These are phyloP conservation scores for Leucania comma DNA, from an alignment of 2,888 invertebrate species.

Conservation along the genomic window DNA sequence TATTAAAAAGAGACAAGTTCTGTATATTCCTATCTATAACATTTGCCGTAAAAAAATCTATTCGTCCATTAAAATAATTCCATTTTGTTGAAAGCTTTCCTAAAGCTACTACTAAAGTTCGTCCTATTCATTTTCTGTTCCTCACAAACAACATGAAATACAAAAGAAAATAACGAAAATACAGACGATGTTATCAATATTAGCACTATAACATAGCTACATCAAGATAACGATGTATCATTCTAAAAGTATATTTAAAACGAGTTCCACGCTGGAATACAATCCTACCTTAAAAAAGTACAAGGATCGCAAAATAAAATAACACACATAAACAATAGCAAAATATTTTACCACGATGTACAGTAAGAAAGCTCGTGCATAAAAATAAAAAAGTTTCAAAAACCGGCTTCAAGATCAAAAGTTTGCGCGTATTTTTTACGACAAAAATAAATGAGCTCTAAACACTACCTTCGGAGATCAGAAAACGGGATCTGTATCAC, in stretches of 20 bases:
- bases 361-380: conserved; percentile 71
- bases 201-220: not conserved
- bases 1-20: not conserved
- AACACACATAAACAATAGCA: conserved; percentile 51
- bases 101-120: not conserved
- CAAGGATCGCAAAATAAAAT: conserved; percentile 1
- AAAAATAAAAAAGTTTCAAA: conserved; percentile 68
- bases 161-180: not conserved
- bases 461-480: conserved; percentile 80
- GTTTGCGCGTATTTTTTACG: conserved; percentile 41
- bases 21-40: no score
- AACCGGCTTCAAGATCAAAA: conserved; percentile 66
- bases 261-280: not conserved
- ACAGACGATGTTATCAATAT: not conserved
- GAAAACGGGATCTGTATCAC: conserved; percentile 77
- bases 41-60: no score
- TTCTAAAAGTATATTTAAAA: not conserved
- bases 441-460: conserved; percentile 48
- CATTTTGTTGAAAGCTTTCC: not conserved
- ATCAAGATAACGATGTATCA: not conserved
- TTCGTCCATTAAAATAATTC: not conserved
- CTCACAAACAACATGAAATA: not conserved
- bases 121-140: not conserved
- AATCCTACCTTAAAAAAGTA: not conserved
- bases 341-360: conserved; percentile 68